Base-by-base conservation (phyloP, 2,888 invertebrate genomes). In the Dryocosmus kuriphilus region DNA sequence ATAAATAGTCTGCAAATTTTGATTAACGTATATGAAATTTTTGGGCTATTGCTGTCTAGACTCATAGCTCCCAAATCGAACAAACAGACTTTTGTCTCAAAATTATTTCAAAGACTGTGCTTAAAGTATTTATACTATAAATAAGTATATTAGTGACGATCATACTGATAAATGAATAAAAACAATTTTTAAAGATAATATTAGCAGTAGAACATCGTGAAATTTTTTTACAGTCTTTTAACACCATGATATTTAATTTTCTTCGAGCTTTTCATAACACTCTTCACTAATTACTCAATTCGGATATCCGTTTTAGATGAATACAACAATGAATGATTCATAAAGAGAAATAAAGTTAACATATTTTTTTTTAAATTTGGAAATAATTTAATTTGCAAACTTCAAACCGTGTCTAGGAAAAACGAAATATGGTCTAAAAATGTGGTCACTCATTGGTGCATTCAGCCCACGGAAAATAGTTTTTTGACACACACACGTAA, bases 381-480 rank as follows among this genome's bases (percentile, higher is more conserved):
- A 57, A 24, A 1, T 27, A 11, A 14, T 27, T 57, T 9, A 57
- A 14, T 57, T 19, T 8, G 9, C 24, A 24, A 6, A 24, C 24
- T 57, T 57, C 16, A 57, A 57, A 57, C 11, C 57, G 6, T 57
- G 24, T 22, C 57, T 22, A 57, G 24, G 24, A 27, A 57, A 57
- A 57, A 22, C 0, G 24, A 24, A 57, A 1, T 1, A 27, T 57
- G 5, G 4, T 19, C 19, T 30, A 71, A 27, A 27, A 19, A 67
- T 46, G n/a, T 51, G 27, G 27, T 71, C 71, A 71, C 27, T 71
- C 71, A 71, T 71, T 71, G 71, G 27, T 71, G 71, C 51, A 71
- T 71, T 71, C 71, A 51, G 46, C 46, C 71, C 30, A 71, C 30
- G 71, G 51, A 71, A 71, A 71, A 71, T 71, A 71, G 51, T 51